phyloP scores from a whole-genome alignment of 2,888 invertebrate genomes.

The Neria commutata region DNA sequence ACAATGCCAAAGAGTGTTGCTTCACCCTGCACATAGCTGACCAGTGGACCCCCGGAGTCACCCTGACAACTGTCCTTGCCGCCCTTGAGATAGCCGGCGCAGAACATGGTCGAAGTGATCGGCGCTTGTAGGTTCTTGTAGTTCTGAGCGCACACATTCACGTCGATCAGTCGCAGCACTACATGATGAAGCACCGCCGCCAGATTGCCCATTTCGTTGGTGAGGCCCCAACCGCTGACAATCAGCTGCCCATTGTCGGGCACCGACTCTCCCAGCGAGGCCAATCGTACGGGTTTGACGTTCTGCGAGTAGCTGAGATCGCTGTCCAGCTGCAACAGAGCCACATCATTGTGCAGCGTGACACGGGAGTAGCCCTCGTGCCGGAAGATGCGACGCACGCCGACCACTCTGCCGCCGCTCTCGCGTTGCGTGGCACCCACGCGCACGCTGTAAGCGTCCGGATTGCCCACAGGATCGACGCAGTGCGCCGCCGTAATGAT shows the following conservation, averaged over 20 bases:
- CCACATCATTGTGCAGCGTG: constrained; percentile 48
- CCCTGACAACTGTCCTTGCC: constrained; percentile 54
- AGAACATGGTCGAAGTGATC: constrained; percentile 48
- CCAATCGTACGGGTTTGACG: constrained; percentile 42
- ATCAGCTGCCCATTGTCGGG: constrained; percentile 30
- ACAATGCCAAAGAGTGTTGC: constrained; percentile 48
- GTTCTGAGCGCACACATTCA: constrained; percentile 32
- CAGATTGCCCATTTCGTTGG: constrained; percentile 40
- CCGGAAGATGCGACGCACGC: constrained; percentile 40
- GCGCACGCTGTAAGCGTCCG: constrained; percentile 42
- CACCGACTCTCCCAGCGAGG: constrained; percentile 30
- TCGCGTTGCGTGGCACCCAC: constrained; percentile 43
- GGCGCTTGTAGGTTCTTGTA: constrained; percentile 43
- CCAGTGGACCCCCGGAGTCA: constrained; percentile 53
- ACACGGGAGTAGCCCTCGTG: constrained; percentile 42
- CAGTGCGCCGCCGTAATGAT: constrained; percentile 51
- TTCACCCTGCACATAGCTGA: constrained; percentile 33
- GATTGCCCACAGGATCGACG: constrained; percentile 37
- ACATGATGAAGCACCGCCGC: no score
- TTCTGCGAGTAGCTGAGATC: constrained; percentile 39
- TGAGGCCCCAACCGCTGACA: constrained; percentile 53
- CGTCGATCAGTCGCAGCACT: no score
- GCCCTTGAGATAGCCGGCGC: constrained; percentile 41
- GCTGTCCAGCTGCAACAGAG: constrained; percentile 43
- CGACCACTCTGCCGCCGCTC: constrained; percentile 43